Conservation (phyloP, 1,140 invertebrate species). For the Drosophila neocordata region DNA sequence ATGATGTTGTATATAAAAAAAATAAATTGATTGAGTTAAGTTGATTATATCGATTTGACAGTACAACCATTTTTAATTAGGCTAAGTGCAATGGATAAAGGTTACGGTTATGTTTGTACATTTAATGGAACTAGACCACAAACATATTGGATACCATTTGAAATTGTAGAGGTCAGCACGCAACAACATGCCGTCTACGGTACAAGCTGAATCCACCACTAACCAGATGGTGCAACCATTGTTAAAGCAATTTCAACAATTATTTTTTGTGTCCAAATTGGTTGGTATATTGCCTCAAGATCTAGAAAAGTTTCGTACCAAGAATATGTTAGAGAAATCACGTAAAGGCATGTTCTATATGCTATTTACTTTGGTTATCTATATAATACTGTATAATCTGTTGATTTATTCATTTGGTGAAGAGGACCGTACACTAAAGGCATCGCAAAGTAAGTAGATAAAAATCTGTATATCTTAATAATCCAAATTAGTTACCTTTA, state of each 20-base stretch:
- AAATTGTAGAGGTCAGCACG: conserved; percentile 19
- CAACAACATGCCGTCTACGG: conserved; percentile 51
- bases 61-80: conserved; percentile 57
- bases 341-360: conserved; percentile 65
- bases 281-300: conserved; percentile 71
- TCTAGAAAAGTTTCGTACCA: conserved; percentile 50
- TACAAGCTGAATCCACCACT: neutral
- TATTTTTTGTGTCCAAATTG: conserved; percentile 71
- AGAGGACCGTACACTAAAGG: conserved; percentile 70
- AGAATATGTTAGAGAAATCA: conserved; percentile 67
- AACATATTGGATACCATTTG: conserved; percentile 31
- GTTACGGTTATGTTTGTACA: conserved; percentile 4
- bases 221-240: conserved; percentile 53
- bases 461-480: too few relatives aligned
- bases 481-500: too few relatives aligned
- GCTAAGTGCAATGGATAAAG: conserved; percentile 46
- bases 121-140: neutral
- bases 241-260: conserved; percentile 64
- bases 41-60: conserved; percentile 64
- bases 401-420: conserved; percentile 73
- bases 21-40: conserved; percentile 44
- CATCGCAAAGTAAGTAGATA: conserved; percentile 67
- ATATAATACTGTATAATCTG: conserved; percentile 69
- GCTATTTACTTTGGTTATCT: conserved; percentile 38
- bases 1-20: conserved; percentile 15